Conservation (phyloP, 2,113 vertebrate genomes). For the Xerus inauris region DNA sequence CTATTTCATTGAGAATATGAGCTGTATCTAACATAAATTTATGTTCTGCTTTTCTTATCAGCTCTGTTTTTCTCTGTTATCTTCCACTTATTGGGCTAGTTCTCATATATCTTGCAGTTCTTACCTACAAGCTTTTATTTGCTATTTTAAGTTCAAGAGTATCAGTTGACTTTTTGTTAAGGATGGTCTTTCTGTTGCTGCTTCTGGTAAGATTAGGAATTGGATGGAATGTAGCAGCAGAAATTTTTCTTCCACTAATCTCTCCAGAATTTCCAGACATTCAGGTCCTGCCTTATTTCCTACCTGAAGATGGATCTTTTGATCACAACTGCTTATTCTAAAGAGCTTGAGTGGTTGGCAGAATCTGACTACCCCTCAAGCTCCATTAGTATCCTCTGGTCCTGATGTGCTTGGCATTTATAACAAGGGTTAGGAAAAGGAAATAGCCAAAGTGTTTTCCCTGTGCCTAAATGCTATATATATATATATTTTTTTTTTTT, state of each 20-base stretch:
- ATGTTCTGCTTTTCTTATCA: neutral
- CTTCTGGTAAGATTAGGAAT: neutral
- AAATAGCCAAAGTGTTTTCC: neutral
- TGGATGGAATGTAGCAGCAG: neutral
- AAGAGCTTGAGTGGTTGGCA: neutral
- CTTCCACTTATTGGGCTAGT: neutral
- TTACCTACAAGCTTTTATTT: neutral
- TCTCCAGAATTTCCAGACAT: neutral
- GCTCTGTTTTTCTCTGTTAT: neutral
- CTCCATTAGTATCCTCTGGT: too few relatives aligned
- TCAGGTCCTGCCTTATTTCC: neutral
- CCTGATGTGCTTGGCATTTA: neutral
- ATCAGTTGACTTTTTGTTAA: neutral
- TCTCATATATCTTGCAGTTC: neutral
- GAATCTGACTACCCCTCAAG: neutral
- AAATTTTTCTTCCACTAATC: neutral
- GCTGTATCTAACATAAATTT: neutral
- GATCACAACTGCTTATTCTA: neutral
- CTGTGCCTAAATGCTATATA: accelerated
- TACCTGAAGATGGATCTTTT: neutral
- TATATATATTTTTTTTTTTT: too few relatives aligned
- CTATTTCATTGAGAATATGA: neutral
- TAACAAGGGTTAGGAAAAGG: neutral
- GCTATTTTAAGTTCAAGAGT: neutral
- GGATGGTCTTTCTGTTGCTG: neutral